Evolutionary conservation across 2,797 vertebrate genomes (phyloP).

Genomic region (Lycodopsis pacificus): DNA sequence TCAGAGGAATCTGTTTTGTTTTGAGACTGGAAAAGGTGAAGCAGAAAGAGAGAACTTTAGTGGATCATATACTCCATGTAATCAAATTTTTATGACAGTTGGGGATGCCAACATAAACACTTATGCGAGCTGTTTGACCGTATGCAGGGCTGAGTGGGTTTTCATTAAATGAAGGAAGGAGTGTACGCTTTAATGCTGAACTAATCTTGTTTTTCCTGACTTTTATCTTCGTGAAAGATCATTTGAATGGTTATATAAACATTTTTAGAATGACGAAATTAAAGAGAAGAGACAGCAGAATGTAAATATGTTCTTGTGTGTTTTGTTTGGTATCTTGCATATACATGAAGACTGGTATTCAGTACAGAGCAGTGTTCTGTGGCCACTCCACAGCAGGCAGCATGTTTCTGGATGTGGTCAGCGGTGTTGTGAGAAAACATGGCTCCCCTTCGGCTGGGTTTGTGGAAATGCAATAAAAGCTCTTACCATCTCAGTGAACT

Average conservation of each 20-base stretch:
- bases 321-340: not conserved
- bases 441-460: not conserved
- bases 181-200: not conserved
- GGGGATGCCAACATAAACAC: slow-evolving; percentile 37
- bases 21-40: slow-evolving; percentile 39
- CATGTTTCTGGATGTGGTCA: slow-evolving; percentile 23
- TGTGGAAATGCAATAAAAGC: slow-evolving; percentile 8
- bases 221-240: not conserved
- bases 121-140: slow-evolving; percentile 21
- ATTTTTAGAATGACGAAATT: not conserved
- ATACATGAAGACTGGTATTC: not conserved
- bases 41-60: slow-evolving; percentile 23
- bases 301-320: not conserved
- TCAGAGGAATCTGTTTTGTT: slow-evolving; percentile 26
- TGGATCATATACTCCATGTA: slow-evolving; percentile 42
- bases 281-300: not conserved
- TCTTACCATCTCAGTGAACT: not conserved
- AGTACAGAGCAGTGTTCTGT: not conserved
- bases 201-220: not conserved
- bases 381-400: slow-evolving; percentile 23
- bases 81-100: slow-evolving; percentile 44
- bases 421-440: slow-evolving; percentile 11
- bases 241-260: not conserved
- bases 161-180: slow-evolving; percentile 16
- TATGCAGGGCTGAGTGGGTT: slow-evolving; percentile 24